Base-by-base conservation (phyloP, 2,888 invertebrate genomes). In the Ochropleura plecta region DNA sequence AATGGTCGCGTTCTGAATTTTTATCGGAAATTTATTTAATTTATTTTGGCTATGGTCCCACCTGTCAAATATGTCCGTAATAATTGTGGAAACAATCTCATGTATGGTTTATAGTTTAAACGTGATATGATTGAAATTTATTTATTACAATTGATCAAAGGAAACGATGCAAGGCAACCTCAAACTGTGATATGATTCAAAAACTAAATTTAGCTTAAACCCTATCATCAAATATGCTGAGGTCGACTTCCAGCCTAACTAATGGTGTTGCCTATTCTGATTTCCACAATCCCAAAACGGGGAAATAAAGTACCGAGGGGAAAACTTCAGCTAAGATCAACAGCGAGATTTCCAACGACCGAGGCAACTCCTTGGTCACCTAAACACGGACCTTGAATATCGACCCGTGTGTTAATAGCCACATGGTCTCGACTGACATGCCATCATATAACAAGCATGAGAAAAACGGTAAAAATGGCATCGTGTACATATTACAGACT, bases 1-100 rank as follows among this genome's bases (percentile, higher is more conserved):
- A 70, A 73, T 81, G 70, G 59, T 53, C 72, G 68, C 55, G 64
- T 65, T 60, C 64, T 68, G 65, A 77, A 68, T 80, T 79, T 69
- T 79, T 80, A 76, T 70, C 42, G 66, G 66, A 30, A 59, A 67
- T 70, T 71, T 76, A 67, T 70, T 71, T 76, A 65, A 60, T 76
- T 80, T 79, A 59, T 59, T 62, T 62, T 51, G 60, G 4, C 20
- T n/a, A 40, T 68, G 68, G 60, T 64, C 77, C 42, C 79, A 79
- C 79, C 65, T 75, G 75, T 79, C 75, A 49, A 49, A 62, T 66
- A 63, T 79, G 55, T 79, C 51, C 18, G 14, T 40, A 57, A 55
- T 66, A 40, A 78, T 72, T 65, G 66, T 66, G 60, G 78, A 53
- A 63, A 73, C 62, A n/a, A 59, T 64, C n/a, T 59, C n/a, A 3